Evolutionary conservation across 2,113 vertebrate species (phyloP).

Genomic region (Epinephelus lanceolatus): DNA sequence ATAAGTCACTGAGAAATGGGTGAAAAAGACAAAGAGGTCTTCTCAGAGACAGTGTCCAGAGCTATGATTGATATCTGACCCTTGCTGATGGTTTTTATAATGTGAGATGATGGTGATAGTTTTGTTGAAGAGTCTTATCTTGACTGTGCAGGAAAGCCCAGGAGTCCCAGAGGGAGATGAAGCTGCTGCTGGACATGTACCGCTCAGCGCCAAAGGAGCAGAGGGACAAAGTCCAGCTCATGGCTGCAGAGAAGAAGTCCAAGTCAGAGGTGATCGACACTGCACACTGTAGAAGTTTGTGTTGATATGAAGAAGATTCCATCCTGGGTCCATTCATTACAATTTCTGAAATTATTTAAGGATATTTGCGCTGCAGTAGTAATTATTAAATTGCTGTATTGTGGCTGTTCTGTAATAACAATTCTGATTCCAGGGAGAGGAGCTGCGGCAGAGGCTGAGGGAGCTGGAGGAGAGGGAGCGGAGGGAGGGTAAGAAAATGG

Average conservation of each 20-base stretch:
- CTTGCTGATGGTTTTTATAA: neutral
- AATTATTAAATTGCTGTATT: neutral
- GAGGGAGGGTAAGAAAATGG: conserved; percentile 98
- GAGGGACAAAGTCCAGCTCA: conserved; percentile 97
- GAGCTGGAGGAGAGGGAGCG: conserved; percentile 96
- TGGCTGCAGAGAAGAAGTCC: conserved; percentile 97
- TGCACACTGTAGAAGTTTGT: neutral
- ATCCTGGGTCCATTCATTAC: neutral
- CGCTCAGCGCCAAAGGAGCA: conserved; percentile 97
- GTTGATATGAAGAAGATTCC: neutral
- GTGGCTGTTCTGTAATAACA: neutral
- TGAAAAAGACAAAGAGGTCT: neutral
- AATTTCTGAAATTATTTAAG: neutral
- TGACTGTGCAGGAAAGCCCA: conserved; percentile 91
- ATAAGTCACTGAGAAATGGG: neutral
- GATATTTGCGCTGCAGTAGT: neutral
- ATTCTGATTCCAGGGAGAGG: conserved; percentile 88
- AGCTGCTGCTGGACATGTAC: conserved; percentile 96
- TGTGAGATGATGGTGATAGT: neutral
- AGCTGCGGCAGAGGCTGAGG: conserved; percentile 92
- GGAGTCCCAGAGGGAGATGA: conserved; percentile 98
- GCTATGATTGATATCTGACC: neutral
- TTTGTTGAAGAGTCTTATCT: neutral
- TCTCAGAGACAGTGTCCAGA: neutral
- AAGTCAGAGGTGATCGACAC: conserved; percentile 91